Conservation (phyloP, 1,140 invertebrate genomes). For the Diuraphis noxia region DNA sequence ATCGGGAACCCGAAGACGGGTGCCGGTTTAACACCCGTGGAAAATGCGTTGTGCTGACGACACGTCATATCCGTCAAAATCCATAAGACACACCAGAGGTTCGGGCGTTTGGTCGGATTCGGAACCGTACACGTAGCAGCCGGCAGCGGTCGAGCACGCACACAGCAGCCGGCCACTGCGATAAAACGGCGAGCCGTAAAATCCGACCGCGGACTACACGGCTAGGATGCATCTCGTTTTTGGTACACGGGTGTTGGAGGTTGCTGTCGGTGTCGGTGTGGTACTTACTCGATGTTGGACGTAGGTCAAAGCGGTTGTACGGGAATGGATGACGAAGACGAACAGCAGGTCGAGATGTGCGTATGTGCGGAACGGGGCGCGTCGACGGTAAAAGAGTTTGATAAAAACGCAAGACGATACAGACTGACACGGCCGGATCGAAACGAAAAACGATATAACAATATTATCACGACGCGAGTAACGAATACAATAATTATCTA, state of each 20-base stretch:
- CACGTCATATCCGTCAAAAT: not conserved
- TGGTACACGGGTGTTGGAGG: not conserved
- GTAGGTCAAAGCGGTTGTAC: not conserved
- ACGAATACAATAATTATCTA: not conserved
- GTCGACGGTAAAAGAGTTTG: not conserved
- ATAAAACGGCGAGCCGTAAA: not conserved
- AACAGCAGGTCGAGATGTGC: not conserved
- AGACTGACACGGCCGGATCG: not conserved
- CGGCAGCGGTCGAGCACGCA: not conserved
- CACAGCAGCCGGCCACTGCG: not conserved
- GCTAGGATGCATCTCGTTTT: not conserved
- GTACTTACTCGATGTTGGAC: constrained; percentile 12
- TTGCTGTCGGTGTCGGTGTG: not conserved
- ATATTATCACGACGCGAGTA: not conserved
- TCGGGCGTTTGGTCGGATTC: not conserved
- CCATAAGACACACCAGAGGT: not conserved
- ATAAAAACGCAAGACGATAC: not conserved
- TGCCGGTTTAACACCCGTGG: not conserved
- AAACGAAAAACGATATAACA: not conserved
- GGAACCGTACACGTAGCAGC: not conserved
- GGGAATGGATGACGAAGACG: not conserved
- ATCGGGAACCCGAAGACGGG: not conserved
- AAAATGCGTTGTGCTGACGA: not conserved
- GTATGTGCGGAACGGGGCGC: not conserved
- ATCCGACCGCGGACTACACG: not conserved